Percentiles rank a stretch among this genome's conserved stretches.
Conservation (phyloP, 1,140 invertebrate species). For the Megalonaias nervosa region DNA sequence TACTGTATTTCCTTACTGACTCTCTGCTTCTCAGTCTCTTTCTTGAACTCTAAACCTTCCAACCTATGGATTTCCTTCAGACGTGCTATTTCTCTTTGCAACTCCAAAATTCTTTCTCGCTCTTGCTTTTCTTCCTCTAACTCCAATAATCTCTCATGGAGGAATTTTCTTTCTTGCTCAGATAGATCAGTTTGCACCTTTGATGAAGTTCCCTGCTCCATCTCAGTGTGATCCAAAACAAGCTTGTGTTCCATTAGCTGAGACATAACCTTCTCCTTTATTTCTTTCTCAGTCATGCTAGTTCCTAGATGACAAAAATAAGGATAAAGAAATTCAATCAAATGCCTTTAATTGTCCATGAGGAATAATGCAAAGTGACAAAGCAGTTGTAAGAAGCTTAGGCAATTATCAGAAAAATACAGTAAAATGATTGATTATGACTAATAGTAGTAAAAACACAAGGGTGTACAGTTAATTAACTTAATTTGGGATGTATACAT, state of each 20-base stretch:
- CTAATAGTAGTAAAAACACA: too few species aligned
- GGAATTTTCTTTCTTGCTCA: constrained; percentile 4
- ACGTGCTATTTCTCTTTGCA: constrained; percentile 16
- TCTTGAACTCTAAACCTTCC: constrained; percentile 12
- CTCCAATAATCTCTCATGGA: not conserved
- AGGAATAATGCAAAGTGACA: too few species aligned
- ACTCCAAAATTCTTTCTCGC: constrained; percentile 17
- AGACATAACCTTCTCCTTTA: constrained; percentile 60
- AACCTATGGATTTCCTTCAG: constrained; percentile 23
- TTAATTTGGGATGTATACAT: too few species aligned
- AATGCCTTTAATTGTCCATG: too few species aligned
- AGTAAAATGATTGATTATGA: too few species aligned
- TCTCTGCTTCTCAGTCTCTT: constrained; percentile 12
- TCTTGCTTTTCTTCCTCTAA: constrained; percentile 19
- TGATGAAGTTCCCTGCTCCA: constrained; percentile 24
- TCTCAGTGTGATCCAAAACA: constrained; percentile 33
- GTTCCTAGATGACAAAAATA: constrained; percentile 46
- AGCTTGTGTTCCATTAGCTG: constrained; percentile 52
- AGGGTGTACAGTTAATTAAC: too few species aligned
- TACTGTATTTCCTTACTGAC: constrained; percentile 3
- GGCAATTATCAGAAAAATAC: too few species aligned
- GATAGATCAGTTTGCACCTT: not conserved
- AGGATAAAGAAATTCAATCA: too few species aligned
- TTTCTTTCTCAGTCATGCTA: constrained; percentile 51
- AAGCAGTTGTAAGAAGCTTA: too few species aligned